phyloP scores from a whole-genome alignment of 2,113 vertebrate species.

The Proterorhinus semilunaris region DNA sequence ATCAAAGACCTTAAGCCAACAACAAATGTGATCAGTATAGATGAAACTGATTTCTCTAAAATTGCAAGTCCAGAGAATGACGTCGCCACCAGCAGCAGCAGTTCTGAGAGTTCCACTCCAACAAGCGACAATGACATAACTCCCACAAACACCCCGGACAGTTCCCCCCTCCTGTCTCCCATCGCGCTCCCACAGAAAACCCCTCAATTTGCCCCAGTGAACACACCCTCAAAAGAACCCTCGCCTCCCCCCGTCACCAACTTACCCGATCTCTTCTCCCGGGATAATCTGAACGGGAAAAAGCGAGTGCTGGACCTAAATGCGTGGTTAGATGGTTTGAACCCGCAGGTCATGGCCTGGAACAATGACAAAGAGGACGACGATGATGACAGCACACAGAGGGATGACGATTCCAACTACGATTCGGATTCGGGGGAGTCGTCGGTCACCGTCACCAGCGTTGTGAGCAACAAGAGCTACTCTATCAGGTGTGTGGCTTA shows the following conservation, averaged over 20 bases:
- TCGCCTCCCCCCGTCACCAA: slow-evolving; percentile 13
- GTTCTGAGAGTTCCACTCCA: slow-evolving; percentile 7
- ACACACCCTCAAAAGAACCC: neutral
- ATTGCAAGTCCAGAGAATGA: slow-evolving; percentile 17
- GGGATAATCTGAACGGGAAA: slow-evolving; percentile 25
- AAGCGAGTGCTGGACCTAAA: slow-evolving; percentile 35
- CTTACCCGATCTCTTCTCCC: slow-evolving; percentile 6
- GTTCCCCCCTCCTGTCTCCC: slow-evolving; percentile 26
- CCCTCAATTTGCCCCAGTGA: neutral
- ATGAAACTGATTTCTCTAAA: slow-evolving; percentile 61
- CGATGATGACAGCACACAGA: slow-evolving; percentile 68
- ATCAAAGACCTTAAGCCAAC: slow-evolving; percentile 7
- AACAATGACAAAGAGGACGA: slow-evolving; percentile 34
- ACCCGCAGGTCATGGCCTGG: slow-evolving; percentile 48
- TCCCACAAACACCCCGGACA: slow-evolving; percentile 58
- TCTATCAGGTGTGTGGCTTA: slow-evolving; percentile 67
- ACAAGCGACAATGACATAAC: slow-evolving; percentile 54
- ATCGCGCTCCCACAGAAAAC: neutral
- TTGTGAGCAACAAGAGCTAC: slow-evolving; percentile 75
- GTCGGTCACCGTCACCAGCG: slow-evolving; percentile 74
- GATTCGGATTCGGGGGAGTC: slow-evolving; percentile 79
- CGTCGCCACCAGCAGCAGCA: neutral
- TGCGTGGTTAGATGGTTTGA: slow-evolving; percentile 61
- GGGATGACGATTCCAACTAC: slow-evolving; percentile 69
- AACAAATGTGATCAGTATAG: slow-evolving; percentile 22